Conservation (phyloP, 2,888 invertebrate genomes). For the Gisinianus flammeolus region DNA sequence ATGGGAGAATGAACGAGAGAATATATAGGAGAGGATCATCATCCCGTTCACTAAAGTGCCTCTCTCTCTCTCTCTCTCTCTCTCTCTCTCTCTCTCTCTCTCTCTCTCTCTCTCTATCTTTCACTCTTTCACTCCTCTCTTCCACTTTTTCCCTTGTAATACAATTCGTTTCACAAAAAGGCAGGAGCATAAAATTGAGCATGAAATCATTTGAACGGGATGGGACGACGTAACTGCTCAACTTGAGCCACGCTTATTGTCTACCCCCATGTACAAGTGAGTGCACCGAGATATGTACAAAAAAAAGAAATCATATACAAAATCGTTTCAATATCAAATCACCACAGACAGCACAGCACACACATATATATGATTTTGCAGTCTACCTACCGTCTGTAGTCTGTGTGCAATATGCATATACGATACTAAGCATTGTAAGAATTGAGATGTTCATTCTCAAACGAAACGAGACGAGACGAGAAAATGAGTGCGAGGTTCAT, state of each 20-base stretch:
- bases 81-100: slow-evolving; percentile 3
- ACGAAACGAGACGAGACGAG: not conserved
- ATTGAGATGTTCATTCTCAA: not conserved
- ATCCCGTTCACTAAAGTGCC: slow-evolving; percentile 27
- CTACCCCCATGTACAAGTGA: not conserved
- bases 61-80: not conserved
- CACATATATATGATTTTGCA: not conserved
- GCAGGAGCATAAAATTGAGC: slow-evolving; percentile 46
- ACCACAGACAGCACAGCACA: not conserved
- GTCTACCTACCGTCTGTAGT: too few relatives aligned
- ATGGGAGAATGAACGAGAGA: not conserved
- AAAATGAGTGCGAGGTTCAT: not conserved
- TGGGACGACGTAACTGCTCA: slow-evolving; percentile 1
- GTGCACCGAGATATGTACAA: not conserved
- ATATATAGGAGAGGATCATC: slow-evolving; percentile 26
- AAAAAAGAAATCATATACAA: not conserved
- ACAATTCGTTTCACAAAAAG: slow-evolving; percentile 38
- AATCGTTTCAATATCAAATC: slow-evolving; percentile 25
- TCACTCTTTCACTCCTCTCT: slow-evolving; percentile 12
- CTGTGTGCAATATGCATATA: too few relatives aligned
- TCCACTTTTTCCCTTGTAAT: slow-evolving; percentile 12
- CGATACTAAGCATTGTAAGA: not conserved
- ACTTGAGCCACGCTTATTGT: not conserved
- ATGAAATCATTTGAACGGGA: slow-evolving; percentile 44
- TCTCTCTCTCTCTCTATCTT: slow-evolving; percentile 18